Base-by-base conservation (phyloP, 2,888 invertebrate species). In the Agrilus mali region DNA sequence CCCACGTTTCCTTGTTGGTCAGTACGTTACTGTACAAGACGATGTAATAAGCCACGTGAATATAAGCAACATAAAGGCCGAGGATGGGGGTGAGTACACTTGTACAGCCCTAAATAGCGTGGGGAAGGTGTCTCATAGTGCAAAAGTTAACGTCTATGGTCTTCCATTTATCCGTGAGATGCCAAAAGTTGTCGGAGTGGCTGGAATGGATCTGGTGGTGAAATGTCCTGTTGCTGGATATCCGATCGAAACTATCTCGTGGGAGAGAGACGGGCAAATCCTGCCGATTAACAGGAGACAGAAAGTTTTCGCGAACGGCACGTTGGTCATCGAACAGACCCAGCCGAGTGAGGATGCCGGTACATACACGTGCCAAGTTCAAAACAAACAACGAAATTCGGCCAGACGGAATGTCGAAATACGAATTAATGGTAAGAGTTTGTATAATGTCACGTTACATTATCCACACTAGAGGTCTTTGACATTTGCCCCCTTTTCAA, bases 41-140 rank as follows among this genome's bases (percentile, higher is more conserved):
- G 89, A 89, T 66, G 90, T 92, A 49, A 88, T 92, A 65, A 89
- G 89, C 60, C 89, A 90, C 70, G 84, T 92, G 51, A 92, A 92
- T 72, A 82, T 92, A 59, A 86, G 86, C 57, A 78, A 83, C 50
- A 81, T 89, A 48, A 83, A 86, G 57, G 86, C 86, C 53, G 88
- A 88, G 71, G 92, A 90, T 67, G 89, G 90, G 46, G 90, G 90
- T 20, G 86, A 89, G 59, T 92, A 88, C 63, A 80, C 85, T 33
- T 92, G 90, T 61, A 79, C 82, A 16, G 89, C 90, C 2, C 79
- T 80, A 53, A 92, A 90, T 64, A 76, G 80, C 41, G 86, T 88
- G 43, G 86, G 88, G 38, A 80, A 78, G 65, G 80, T 85, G 10
- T 73, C 79, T 38, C 90, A 90, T 60, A 83, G 83, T 46, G 89